Base-by-base conservation (phyloP, 1,140 invertebrate species). In the Aphelenchoides fujianensis region DNA sequence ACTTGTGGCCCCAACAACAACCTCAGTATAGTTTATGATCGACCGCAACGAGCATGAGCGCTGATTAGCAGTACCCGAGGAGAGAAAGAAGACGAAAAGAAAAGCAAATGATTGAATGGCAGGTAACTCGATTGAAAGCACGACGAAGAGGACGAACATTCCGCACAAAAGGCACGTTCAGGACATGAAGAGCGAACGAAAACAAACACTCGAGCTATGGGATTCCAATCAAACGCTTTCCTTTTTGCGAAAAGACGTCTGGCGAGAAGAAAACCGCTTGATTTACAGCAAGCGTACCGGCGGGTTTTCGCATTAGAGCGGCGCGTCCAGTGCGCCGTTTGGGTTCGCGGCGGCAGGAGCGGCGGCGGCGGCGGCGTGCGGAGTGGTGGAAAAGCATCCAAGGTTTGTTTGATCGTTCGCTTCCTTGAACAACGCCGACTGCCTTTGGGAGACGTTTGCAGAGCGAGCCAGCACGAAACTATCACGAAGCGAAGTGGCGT, bases 401-500 rank as follows among this genome's bases (percentile, higher is more conserved):
- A 48, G 12, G 41, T 12, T 48, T 23, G 41, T 48, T 48, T 48
- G 41, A 48, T 48, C 41, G 41, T 48, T 48, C 41, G 41, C 41
- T 48, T 48, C 41, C 41, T 48, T 48, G 41, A 48, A 48, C 41
- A 76, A 75, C 16, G 78, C 74, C 48, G 32, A 77, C 55, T 78
- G 76, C 3, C 76, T 54, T 55, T 80, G 67, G 5, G 78, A 68
- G 16, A 78, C 62, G 30, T 77, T 80, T 12, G 78, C 77, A 12
- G 73, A 64, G 32, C 73, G 67, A 5, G 78, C 57, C 31, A 78
- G 27, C 7, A 71, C 77, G 28, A 78, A 68, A 34, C 59, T 75
- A 55, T 78, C 76, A n/a, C 76, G 73, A 28, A 81, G 52, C 77
- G 73, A 35, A 34, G n/a, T 0, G 77, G 63, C 28, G 34, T 75